Base-by-base conservation (phyloP, 2,113 vertebrate genomes). In the Genyomyrus donnyi region DNA sequence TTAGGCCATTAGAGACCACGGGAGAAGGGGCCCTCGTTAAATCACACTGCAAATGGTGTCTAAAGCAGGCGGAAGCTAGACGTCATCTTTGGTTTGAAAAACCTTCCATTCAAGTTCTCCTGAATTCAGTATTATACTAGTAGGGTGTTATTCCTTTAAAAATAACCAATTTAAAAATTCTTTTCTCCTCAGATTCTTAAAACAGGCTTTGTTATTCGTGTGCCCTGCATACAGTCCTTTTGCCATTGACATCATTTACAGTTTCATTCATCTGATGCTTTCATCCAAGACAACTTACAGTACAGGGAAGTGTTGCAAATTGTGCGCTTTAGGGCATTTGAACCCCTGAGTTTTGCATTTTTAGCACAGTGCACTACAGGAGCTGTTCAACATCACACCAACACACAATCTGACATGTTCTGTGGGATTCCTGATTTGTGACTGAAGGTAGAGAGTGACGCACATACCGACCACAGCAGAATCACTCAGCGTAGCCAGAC, bases 401-500 rank as follows among this genome's bases (percentile, higher is more conserved):
- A 3, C 62, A 70, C 62, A 70, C 3, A 31, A 70, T 5, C 10
- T 70, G 62, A 70, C 62, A 13, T 13, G 1, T 70, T 70, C 62
- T 70, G n/a, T 70, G 62, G 62, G 62, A 70, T 11, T 70, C n/a
- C 62, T 31, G 62, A 9, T 70, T 70, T 4, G 62, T 0, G 9
- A 52, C 15, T n/a, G 74, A 50, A 83, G 48, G 31, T n/a, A 24
- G 42, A 27, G 52, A 0, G 5, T 42, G 39, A 35, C n/a, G 39
- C 2, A 66, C 94, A 53, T 94, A 96, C 96, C 95, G 89, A 93
- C 94, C 90, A 96, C 95, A 0, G 95, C 95, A 35, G 96, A 96
- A 93, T 96, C 96, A 92, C 96, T 96, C 85, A 95, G 93, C 1
- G 95, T 93, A 92, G 94, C 96, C 89, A 96, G 92, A 91, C 96